Evolutionary conservation across 2,888 invertebrate species (phyloP).

Genomic region (Gastracanthus pulcherrimus): DNA sequence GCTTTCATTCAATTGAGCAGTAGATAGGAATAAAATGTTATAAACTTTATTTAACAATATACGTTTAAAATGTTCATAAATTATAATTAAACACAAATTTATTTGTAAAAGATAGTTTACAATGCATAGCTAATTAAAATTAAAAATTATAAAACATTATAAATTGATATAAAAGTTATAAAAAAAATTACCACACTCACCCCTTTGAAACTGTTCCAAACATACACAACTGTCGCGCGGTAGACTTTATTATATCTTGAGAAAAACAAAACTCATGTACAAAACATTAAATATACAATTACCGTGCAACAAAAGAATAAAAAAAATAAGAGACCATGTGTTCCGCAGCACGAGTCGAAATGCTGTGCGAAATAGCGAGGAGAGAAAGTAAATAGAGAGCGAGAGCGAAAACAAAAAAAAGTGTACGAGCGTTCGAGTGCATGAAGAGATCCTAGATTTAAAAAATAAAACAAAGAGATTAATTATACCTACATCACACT

Average conservation of each 20-base stretch:
- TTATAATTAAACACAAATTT: too few species aligned
- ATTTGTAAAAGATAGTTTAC: too few species aligned
- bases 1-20: not conserved
- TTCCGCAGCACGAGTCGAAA: constrained; percentile 58
- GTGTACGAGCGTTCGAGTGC: constrained; percentile 21
- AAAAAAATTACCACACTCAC: constrained; percentile 6
- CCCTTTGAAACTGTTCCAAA: constrained; percentile 30
- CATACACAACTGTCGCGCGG: constrained; percentile 4
- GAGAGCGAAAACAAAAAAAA: constrained; percentile 56
- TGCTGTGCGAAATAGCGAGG: constrained; percentile 16
- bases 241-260: constrained; percentile 43
- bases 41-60: not conserved
- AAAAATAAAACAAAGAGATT: constrained; percentile 55
- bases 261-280: constrained; percentile 45
- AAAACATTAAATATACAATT: constrained; percentile 44
- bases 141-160: not conserved
- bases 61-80: too few species aligned
- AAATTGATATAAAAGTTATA: not conserved
- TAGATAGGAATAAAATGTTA: not conserved
- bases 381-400: constrained; percentile 48
- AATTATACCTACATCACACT: constrained; percentile 60
- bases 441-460: constrained; percentile 57
- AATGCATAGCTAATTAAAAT: too few species aligned
- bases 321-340: constrained; percentile 63
- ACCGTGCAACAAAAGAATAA: constrained; percentile 36